Base-by-base conservation (phyloP, 2,888 invertebrate species). In the Aleiodes testaceus region DNA sequence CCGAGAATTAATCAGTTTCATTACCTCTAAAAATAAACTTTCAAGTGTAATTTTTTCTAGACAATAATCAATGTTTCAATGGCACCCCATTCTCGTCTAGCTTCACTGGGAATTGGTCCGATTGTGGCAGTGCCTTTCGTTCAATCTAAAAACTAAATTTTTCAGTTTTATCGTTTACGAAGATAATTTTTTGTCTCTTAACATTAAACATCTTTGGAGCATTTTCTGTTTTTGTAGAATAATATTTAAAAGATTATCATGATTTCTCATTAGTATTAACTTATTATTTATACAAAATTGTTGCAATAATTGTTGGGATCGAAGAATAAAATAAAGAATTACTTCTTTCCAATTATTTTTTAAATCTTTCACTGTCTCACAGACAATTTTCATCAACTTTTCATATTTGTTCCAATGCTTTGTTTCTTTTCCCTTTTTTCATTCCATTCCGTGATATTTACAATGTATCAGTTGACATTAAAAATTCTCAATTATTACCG, bases 81-180 rank as follows among this genome's bases (percentile, higher is more conserved):
- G 42, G 42, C 59, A 59, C 18, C 16, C 59, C 59, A 59, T 30
- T 59, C 36, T 59, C 36, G 59, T 59, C 7, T 36, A 59, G 59
- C 63, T 68, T 66, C 65, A 70, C 69, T 69, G 72, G 74, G 71
- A 75, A 75, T 78, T 78, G 77, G 78, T 78, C 78, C 78, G 65
- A 72, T 78, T 16, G 69, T 78, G 78, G 78, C 78, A 78, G 78
- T 77, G 77, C 76, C 78, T 77, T 72, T 36, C 2, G 78, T 75
- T 73, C 49, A 50, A 66, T 74, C 61, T 66, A 72, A 69, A 72
- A 68, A 16, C 42, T 59, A 59, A 42, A 36, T 18, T 59, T 59
- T 26, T 42, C 59, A 66, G 52, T 66, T 63, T 63, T 52, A 18
- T 53, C 49, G 22, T 61, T 52, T 61, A 36, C 52, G 52, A 65